phyloP scores from a whole-genome alignment of 2,888 invertebrate genomes.

The Hirtodrosophila confusa region DNA sequence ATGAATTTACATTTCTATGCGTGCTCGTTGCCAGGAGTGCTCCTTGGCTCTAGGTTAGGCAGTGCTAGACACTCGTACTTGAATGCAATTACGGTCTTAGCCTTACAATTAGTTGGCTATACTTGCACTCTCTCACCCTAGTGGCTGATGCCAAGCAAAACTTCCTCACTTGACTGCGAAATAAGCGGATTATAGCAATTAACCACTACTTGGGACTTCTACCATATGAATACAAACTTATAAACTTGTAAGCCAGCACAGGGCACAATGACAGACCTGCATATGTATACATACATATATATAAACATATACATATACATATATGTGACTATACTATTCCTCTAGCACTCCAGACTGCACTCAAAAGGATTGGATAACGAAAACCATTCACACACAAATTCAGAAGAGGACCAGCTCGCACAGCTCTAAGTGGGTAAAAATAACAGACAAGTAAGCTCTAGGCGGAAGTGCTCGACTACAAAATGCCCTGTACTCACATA shows the following conservation, averaged over 20 bases:
- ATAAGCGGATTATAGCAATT: slow-evolving; percentile 73
- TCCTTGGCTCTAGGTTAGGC: not conserved
- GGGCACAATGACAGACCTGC: slow-evolving; percentile 3
- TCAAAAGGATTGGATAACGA: slow-evolving; percentile 55
- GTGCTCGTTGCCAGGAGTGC: slow-evolving; percentile 31
- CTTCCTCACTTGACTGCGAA: slow-evolving; percentile 49
- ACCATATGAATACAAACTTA: slow-evolving; percentile 12
- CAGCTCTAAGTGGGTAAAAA: too few species aligned
- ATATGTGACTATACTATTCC: slow-evolving; percentile 23
- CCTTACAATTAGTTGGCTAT: slow-evolving; percentile 55
- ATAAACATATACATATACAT: not conserved
- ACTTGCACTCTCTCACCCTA: slow-evolving; percentile 37
- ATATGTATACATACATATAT: slow-evolving; percentile 5
- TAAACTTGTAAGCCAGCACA: slow-evolving; percentile 25
- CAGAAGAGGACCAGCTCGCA: not conserved
- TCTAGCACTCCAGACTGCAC: slow-evolving; percentile 48
- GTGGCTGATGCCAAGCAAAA: slow-evolving; percentile 35
- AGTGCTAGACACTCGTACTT: slow-evolving; percentile 36
- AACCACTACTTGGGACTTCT: slow-evolving; percentile 32
- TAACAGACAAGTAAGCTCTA: too few species aligned
- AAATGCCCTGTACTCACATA: not conserved
- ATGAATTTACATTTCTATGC: slow-evolving; percentile 79
- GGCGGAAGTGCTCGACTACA: not conserved
- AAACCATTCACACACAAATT: slow-evolving; percentile 36
- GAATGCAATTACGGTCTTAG: slow-evolving; percentile 54